phyloP scores from a whole-genome alignment of 2,797 vertebrate species.

The Kryptolebias ocellatus region DNA sequence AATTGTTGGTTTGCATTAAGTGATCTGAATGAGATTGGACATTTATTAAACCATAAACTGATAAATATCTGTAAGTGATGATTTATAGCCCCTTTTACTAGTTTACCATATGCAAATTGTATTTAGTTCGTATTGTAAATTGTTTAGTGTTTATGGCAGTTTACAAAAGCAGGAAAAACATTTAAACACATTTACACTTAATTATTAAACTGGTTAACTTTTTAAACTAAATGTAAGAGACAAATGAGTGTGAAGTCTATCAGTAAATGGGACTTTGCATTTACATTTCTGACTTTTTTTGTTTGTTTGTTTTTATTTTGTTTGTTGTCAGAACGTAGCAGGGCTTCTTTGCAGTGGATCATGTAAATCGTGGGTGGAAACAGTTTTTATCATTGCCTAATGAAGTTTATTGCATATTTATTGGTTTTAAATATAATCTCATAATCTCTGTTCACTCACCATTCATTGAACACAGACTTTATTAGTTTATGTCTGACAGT shows the following conservation, averaged over 20 bases:
- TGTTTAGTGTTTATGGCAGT: too few species aligned
- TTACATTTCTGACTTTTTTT: neutral
- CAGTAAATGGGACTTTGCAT: neutral
- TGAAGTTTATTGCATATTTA: neutral
- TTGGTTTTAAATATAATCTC: neutral
- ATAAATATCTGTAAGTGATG: neutral
- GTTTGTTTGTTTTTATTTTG: too few species aligned
- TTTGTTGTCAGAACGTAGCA: neutral
- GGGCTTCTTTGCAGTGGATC: neutral
- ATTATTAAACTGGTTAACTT: too few species aligned
- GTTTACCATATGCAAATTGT: neutral
- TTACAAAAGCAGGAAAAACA: too few species aligned
- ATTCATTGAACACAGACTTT: neutral
- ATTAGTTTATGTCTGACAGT: neutral
- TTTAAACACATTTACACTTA: too few species aligned
- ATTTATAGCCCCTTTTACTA: neutral
- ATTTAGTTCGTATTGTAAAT: too few species aligned
- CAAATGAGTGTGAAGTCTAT: neutral
- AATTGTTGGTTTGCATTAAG: slow-evolving; percentile 1
- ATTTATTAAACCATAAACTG: neutral
- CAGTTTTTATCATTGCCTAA: neutral
- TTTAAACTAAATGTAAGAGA: neutral
- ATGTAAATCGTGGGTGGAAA: neutral
- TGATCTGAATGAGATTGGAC: neutral
- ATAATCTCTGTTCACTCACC: neutral